These are phyloP conservation scores for Syrrhaptes paradoxus DNA, from an alignment of 2,113 vertebrate species.

Conservation along the genomic window DNA sequence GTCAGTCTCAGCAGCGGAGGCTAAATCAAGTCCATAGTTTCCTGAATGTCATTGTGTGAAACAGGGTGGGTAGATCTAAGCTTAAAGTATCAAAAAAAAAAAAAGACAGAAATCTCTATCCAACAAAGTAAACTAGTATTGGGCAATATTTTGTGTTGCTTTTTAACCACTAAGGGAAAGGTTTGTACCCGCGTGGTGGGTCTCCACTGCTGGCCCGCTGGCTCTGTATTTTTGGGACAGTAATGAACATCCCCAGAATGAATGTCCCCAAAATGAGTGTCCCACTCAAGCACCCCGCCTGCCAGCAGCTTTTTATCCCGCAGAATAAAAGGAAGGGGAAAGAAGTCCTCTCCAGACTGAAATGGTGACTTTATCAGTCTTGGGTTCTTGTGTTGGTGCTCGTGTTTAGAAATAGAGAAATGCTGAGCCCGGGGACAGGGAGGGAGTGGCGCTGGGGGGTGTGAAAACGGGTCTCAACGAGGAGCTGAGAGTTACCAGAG, in stretches of 20 bases:
- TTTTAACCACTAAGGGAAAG: neutral
- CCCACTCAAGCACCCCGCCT: neutral
- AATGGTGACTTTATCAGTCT: neutral
- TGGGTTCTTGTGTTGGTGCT: neutral
- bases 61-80: neutral
- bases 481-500: neutral
- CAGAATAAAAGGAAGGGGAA: neutral
- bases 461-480: neutral
- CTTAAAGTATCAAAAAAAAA: neutral
- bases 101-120: neutral
- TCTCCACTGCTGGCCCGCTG: neutral
- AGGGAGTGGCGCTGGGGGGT: accelerated
- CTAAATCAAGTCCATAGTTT: neutral
- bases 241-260: accelerated
- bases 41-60: neutral
- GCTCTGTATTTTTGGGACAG: neutral
- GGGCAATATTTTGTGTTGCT: neutral
- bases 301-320: neutral
- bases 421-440: neutral
- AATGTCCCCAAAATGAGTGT: neutral
- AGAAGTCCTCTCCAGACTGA: neutral
- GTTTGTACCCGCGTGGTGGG: neutral
- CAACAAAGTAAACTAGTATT: neutral
- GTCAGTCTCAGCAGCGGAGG: neutral
- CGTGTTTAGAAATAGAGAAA: neutral